A percentile compares a stretch with the other conserved stretches of the same genome.
Evolutionary conservation across 2,888 invertebrate genomes (phyloP).

Genomic region (Dorcus hopei): DNA sequence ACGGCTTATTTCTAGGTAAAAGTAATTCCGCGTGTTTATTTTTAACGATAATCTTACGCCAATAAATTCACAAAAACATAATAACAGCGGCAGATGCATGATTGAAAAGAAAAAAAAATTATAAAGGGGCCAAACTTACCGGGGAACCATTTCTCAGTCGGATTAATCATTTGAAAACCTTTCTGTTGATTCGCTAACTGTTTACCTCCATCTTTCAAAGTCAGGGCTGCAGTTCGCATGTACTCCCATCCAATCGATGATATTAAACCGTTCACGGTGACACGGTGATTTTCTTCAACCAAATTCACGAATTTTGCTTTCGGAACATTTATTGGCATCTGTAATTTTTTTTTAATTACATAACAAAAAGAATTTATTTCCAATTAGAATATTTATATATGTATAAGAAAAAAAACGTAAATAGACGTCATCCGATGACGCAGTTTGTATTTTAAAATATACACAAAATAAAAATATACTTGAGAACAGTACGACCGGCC

Average conservation of each 20-base stretch:
- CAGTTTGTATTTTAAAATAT: too few species aligned
- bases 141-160: constrained; percentile 85
- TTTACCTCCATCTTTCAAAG: constrained; percentile 69
- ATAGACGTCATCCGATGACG: background rate
- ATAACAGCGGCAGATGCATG: too few species aligned
- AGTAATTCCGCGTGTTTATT: too few species aligned
- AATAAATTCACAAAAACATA: too few species aligned
- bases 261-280: constrained; percentile 70
- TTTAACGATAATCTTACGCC: too few species aligned
- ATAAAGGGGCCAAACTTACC: constrained; percentile 50
- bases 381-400: constrained; percentile 4
- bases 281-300: constrained; percentile 66
- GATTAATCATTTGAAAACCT: constrained; percentile 83
- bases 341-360: background rate
- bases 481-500: too few species aligned
- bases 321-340: background rate
- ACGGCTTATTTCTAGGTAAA: too few species aligned
- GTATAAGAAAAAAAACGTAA: background rate
- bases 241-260: constrained; percentile 82
- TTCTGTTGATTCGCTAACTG: constrained; percentile 70
- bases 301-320: constrained; percentile 82
- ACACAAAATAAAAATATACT: too few species aligned
- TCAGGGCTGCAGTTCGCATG: constrained; percentile 68
- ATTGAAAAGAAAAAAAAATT: too few species aligned
- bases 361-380: background rate